Evolutionary conservation across 2,113 vertebrate species (phyloP), one percentile per base, ranked within the genome.

Genomic region (Alaudala cheleensis): DNA sequence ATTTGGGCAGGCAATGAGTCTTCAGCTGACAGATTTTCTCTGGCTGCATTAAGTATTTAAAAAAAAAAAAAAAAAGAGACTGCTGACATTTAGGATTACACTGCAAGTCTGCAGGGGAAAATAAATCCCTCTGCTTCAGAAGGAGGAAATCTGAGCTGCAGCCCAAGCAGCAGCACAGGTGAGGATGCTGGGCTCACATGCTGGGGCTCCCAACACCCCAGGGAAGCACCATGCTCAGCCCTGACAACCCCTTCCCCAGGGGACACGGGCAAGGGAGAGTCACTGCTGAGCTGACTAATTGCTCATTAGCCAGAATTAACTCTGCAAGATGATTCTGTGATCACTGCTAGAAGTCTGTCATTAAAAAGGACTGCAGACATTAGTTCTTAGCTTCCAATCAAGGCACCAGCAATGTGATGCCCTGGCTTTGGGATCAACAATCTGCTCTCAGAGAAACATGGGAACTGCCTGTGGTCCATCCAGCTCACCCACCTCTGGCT

Each of bases 301-400:
- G 77, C 83, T 93, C 91, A 69, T 95, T 92, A 95, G 93, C 53
- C 4, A 1, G 87, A 96, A 95, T 93, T 61, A 95, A 82, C 78
- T 61, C 70, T 42, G 50, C 21, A 10, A 87, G 84, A 64, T 70
- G 42, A 29, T 92, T 87, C 81, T 93, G 73, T 90, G 93, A 96
- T 93, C 89, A 33, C 24, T 85, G 57, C 45, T 82, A 71, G 14
- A 74, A 74, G 61, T 33, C 81, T 93, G 81, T 65, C 91, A 69
- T 57, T 85, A 82, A 62, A 72, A 79, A 50, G 17, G 50, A 87
- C 54, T 47, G 61, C 45, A 74, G 78, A 61, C 81, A 73, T 54
- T 17, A 73, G 26, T 58, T 76, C 62, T 73, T 29, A 51, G 42
- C 78, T 72, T 54, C 44, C 51, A 64, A 69, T 73, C 87, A 79